Evolutionary conservation across 2,797 vertebrate species (phyloP).

Genomic region (Rhadinocentrus ornatus): DNA sequence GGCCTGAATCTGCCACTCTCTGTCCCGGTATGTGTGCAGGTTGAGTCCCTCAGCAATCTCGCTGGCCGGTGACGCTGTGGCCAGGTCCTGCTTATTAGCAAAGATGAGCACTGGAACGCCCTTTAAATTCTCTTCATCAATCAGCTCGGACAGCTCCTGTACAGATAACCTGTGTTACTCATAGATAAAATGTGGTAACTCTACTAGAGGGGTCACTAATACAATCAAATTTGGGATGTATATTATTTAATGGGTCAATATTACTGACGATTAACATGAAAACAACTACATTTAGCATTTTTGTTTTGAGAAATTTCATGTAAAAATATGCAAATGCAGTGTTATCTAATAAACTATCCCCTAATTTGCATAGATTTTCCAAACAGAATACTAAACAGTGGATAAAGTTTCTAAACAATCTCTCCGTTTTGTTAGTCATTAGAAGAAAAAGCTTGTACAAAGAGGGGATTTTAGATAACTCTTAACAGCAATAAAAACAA

Average conservation of each 20-base stretch:
- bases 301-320: neutral
- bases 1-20: slow-evolving; percentile 93
- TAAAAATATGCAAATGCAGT: neutral
- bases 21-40: slow-evolving; percentile 89
- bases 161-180: neutral
- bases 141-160: slow-evolving; percentile 89
- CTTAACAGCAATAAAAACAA: neutral
- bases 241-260: neutral
- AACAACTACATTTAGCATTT: neutral
- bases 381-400: neutral
- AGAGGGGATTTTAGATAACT: neutral
- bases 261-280: neutral
- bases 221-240: neutral
- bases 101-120: slow-evolving; percentile 90
- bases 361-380: neutral
- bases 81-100: slow-evolving; percentile 92
- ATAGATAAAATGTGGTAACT: neutral
- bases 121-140: slow-evolving; percentile 85
- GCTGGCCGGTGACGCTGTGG: slow-evolving; percentile 85
- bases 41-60: slow-evolving; percentile 90
- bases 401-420: neutral
- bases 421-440: neutral
- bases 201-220: neutral
- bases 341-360: neutral
- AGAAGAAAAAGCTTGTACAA: neutral